phyloP scores from a whole-genome alignment of 2,797 vertebrate genomes.

The Sebastes minor region DNA sequence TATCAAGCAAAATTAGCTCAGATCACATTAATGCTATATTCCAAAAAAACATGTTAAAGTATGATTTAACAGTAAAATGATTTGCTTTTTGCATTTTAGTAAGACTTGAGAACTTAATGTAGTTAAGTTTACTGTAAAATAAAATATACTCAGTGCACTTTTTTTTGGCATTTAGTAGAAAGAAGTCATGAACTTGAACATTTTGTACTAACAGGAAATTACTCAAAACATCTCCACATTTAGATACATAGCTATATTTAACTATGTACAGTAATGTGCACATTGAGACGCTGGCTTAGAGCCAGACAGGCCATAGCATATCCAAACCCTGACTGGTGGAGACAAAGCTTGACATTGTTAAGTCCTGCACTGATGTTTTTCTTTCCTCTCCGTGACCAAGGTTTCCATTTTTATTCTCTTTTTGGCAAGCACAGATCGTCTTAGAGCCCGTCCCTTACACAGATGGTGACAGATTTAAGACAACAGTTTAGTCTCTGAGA shows the following conservation, averaged over 20 bases:
- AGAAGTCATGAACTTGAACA: neutral
- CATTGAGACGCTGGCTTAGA: conserved; percentile 2
- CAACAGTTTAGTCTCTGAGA: conserved; percentile 42
- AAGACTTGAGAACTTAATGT: neutral
- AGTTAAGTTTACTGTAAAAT: too few relatives aligned
- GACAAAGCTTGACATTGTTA: conserved; percentile 46
- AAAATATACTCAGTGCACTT: neutral
- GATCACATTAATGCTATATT: neutral
- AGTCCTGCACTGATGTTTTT: neutral
- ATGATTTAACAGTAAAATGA: neutral
- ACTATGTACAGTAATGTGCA: neutral
- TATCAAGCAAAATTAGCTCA: neutral
- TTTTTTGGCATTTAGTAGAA: neutral
- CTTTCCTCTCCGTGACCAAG: conserved; percentile 7
- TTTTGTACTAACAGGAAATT: neutral
- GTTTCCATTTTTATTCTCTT: conserved; percentile 28
- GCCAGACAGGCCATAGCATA: neutral
- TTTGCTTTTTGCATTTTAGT: neutral
- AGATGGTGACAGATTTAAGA: conserved; percentile 41
- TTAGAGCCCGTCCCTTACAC: neutral
- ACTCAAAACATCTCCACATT: neutral
- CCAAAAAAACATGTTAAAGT: neutral
- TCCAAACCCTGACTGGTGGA: conserved; percentile 8
- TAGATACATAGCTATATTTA: neutral
- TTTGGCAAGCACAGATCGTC: neutral